phyloP scores from a whole-genome alignment of 2,888 invertebrate species.

The Drosophila antonietae region DNA sequence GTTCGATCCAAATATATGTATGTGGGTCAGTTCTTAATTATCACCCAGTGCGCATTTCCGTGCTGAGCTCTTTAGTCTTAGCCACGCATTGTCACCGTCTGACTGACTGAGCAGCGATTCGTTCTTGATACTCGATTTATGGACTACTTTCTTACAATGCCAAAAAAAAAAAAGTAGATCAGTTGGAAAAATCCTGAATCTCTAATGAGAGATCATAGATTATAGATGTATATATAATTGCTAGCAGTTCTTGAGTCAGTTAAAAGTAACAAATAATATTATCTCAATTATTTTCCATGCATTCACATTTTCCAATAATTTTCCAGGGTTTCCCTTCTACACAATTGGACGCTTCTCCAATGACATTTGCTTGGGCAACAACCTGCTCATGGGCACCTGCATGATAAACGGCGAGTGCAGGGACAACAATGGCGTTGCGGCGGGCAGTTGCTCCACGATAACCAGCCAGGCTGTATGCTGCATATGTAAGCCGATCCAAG shows the following conservation, averaged over 20 bases:
- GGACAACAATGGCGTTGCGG: constrained; percentile 89
- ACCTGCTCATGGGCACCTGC: constrained; percentile 90
- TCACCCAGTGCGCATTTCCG: constrained; percentile 66
- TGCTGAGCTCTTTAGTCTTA: constrained; percentile 69
- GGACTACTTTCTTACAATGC: background rate
- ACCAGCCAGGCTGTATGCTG: constrained; percentile 91
- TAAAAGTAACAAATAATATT: too few relatives aligned
- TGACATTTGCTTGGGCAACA: constrained; percentile 88
- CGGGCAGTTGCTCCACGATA: constrained; percentile 89
- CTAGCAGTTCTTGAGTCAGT: background rate
- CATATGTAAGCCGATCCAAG: constrained; percentile 87
- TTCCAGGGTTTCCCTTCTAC: constrained; percentile 88
- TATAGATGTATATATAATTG: background rate
- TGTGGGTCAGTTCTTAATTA: constrained; percentile 76
- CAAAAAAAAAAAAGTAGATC: too few relatives aligned
- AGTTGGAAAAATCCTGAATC: background rate
- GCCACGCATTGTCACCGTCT: constrained; percentile 41
- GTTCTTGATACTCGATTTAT: background rate
- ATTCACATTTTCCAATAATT: background rate
- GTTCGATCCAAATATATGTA: constrained; percentile 39
- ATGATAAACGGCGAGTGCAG: constrained; percentile 91
- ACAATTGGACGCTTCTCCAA: constrained; percentile 92
- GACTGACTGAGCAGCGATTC: constrained; percentile 19
- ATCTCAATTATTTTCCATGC: too few relatives aligned
- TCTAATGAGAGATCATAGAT: background rate